These are phyloP conservation scores for Dromaius novaehollandiae DNA, from an alignment of 2,113 vertebrate genomes.

Conservation along the genomic window DNA sequence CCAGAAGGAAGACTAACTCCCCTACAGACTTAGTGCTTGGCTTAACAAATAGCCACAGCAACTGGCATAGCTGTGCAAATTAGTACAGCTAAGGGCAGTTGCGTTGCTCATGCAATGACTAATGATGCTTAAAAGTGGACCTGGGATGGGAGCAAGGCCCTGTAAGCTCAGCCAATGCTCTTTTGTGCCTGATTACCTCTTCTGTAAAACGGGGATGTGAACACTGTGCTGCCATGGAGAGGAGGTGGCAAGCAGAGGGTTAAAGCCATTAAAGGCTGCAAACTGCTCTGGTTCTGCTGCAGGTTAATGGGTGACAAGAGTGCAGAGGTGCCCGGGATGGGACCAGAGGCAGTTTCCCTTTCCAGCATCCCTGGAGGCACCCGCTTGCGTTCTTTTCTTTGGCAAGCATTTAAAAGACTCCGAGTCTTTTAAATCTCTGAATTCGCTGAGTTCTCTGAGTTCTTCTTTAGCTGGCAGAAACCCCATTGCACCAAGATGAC, in stretches of 20 bases:
- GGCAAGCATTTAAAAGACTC: background rate
- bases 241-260: background rate
- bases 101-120: accelerated
- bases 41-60: background rate
- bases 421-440: too few species aligned
- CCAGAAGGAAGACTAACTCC: background rate
- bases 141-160: background rate
- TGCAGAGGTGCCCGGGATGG: background rate
- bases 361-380: background rate
- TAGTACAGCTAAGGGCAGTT: accelerated
- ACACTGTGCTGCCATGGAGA: background rate
- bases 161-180: background rate
- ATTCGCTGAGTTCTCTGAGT: too few species aligned
- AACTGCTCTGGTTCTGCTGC: background rate
- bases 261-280: background rate
- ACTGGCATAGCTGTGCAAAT: background rate
- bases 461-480: background rate
- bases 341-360: background rate
- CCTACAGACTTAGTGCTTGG: background rate
- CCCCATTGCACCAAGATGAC: background rate
- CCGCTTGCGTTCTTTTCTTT: background rate
- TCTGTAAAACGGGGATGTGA: background rate
- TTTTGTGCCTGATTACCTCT: background rate
- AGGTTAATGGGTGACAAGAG: accelerated
- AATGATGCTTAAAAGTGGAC: background rate